Base-by-base conservation (phyloP, 2,113 vertebrate species). In the Rhinolophus ferrumequinum region DNA sequence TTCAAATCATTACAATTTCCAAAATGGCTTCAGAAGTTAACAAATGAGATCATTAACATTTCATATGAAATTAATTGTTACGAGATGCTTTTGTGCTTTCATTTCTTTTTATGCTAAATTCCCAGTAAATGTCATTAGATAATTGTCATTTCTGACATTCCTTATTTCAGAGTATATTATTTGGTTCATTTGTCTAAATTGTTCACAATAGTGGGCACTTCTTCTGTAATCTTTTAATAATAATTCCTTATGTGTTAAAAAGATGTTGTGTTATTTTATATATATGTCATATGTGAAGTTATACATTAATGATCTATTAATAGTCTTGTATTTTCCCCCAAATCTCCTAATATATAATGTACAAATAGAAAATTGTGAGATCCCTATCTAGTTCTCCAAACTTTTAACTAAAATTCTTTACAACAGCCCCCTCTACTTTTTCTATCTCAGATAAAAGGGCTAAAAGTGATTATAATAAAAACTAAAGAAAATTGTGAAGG, bases 31-130 rank as follows among this genome's bases (percentile, higher is more conserved):
- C 38, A 67, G 33, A 81, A 60, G 84, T 88, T 95, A 88, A 95
- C 76, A 93, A 93, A 88, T 88, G 77, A 93, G 38, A 64, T 88
- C 33, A 75, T 58, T 92, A 95, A 76, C 50, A n/a, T 52, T 93
- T 50, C 12, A 13, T 50, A 50, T 50, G 11, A 50, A 50, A 50
- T 92, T n/a, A 60, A 93, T 73, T 69, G 54, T 75, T 92, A 66
- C 30, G 21, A 73, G 24, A 76, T 50, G 33, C 21, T 11, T 76
- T 69, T 88, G 22, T 76, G n/a, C 58, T 95, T 92, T 87, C 21
- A 12, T 72, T 77, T 85, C 47, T n/a, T 90, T 81, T 56, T 73
- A 28, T 35, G 47, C 38, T 69, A 69, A 88, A 75, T 76, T 82
- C 10, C 26, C 84, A 88, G 67, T 35, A 81, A 95, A 75, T 69